A percentile compares a stretch with the other conserved stretches of the same genome.
These are phyloP conservation scores for Otocyon megalotis DNA, from an alignment of 2,113 vertebrate genomes.

Conservation along the genomic window DNA sequence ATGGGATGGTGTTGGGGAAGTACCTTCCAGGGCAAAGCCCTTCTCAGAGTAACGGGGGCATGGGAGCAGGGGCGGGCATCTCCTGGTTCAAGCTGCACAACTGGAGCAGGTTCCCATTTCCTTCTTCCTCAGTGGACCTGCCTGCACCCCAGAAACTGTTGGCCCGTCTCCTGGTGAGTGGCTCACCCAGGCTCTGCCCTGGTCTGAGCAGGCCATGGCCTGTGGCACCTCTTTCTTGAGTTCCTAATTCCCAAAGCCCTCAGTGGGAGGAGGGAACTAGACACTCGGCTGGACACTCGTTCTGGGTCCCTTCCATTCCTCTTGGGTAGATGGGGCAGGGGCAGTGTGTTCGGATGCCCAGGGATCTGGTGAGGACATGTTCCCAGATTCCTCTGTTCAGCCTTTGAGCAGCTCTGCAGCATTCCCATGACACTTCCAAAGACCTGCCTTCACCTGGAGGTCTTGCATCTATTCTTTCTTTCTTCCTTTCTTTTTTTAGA, in stretches of 20 bases:
- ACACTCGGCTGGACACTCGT: fast-evolving
- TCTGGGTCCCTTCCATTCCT: neutral
- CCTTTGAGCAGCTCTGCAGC: neutral
- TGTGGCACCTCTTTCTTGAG: fast-evolving
- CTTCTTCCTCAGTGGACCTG: conserved; percentile 71
- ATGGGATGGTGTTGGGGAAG: neutral
- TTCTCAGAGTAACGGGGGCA: fast-evolving
- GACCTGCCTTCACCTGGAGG: neutral
- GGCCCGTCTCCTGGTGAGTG: conserved; percentile 79
- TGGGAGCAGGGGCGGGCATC: fast-evolving
- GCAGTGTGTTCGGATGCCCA: neutral
- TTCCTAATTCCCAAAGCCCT: neutral
- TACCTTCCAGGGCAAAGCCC: neutral
- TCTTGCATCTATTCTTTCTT: neutral
- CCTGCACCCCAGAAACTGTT: conserved; percentile 76
- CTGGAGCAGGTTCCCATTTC: neutral
- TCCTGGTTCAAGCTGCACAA: neutral
- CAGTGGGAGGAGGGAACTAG: neutral
- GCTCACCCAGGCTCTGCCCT: fast-evolving
- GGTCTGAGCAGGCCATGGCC: neutral
- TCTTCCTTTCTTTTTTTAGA: neutral
- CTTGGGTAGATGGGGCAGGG: neutral
- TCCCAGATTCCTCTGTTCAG: neutral
- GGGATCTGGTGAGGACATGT: neutral
- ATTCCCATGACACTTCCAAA: fast-evolving